Conservation (phyloP, 2,797 vertebrate species). For the Phaenicophaeus curvirostris region DNA sequence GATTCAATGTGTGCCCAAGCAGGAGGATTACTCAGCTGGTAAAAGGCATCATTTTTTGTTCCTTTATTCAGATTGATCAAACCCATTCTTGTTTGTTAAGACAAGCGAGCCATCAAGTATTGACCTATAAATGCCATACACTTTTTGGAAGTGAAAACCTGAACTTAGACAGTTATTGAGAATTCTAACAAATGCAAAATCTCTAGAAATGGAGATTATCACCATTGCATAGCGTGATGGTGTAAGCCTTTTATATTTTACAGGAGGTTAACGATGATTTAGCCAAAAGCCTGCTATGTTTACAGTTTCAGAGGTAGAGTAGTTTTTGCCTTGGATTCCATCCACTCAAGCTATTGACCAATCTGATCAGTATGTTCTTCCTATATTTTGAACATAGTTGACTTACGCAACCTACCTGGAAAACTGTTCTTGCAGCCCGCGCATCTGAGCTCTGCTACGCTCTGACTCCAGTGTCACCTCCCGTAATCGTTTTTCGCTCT, state of each 20-base stretch:
- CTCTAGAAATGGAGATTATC: neutral
- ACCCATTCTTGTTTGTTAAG: neutral
- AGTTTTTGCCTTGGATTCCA: neutral
- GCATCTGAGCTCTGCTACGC: slow-evolving; percentile 86
- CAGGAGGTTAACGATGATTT: neutral
- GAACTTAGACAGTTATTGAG: neutral
- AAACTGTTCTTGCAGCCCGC: slow-evolving; percentile 87
- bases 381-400: neutral
- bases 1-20: neutral
- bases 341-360: neutral
- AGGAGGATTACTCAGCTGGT: neutral
- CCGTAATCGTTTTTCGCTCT: slow-evolving; percentile 87
- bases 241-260: neutral
- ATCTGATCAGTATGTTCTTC: neutral
- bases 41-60: neutral
- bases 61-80: neutral
- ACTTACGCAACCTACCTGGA: slow-evolving; percentile 80
- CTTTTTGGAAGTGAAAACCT: neutral
- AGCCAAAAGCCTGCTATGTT: neutral
- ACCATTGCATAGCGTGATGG: neutral
- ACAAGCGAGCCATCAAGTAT: neutral
- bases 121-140: neutral
- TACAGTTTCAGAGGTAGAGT: neutral
- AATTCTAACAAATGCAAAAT: neutral
- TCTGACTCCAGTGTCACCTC: slow-evolving; percentile 89